Evolutionary conservation across 2,113 vertebrate species (phyloP), one percentile per base, ranked within the genome.

Genomic region (Cavia porcellus): DNA sequence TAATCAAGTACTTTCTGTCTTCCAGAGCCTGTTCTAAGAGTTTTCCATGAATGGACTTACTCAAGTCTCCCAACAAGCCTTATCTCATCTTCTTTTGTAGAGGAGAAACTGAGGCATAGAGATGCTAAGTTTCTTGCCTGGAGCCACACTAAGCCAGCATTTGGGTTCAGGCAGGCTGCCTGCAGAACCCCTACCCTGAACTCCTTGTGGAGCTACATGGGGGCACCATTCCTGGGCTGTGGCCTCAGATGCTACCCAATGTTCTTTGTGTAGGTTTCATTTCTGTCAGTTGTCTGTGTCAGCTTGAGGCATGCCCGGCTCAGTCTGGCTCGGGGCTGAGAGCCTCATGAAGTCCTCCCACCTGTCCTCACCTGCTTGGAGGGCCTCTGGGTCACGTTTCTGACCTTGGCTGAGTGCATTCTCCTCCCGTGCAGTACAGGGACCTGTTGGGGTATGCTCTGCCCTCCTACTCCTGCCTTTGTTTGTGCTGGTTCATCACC

Each of bases 111-210:
- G 50, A 89, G 75, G n/a, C 45, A 62, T 14, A 15, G 91, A 32
- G 89, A 62, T 55, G 5, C 38, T 7, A 47, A 19, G 24, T 32
- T 35, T 92, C 42, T 86, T 85, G 61, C 90, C 38, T 59, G 90
- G 90, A 61, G 50, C 35, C 59, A 52, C 45, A 92, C 72, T 85
- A 88, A 96, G 79, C 57, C 32, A 59, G 91, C 70, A 82, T 61
- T 35, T 2, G 47, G 95, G 91, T 66, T 47, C 50, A 66, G 83
- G 77, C 35, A 70, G 92, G 24, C 64, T 74, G 57, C 35, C 52
- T 94, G 61, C n/a, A 68, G 87, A 80, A 55, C 13, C 7, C 3
- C 61, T 5, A 32, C 3, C 55, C 38, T 50, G 8, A 94, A 35
- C 20, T 8, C 4, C 38, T 22, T 28, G 22, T 8, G 0, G 52